phyloP scores from a whole-genome alignment of 2,113 vertebrate species.

The Nanorana parkeri region DNA sequence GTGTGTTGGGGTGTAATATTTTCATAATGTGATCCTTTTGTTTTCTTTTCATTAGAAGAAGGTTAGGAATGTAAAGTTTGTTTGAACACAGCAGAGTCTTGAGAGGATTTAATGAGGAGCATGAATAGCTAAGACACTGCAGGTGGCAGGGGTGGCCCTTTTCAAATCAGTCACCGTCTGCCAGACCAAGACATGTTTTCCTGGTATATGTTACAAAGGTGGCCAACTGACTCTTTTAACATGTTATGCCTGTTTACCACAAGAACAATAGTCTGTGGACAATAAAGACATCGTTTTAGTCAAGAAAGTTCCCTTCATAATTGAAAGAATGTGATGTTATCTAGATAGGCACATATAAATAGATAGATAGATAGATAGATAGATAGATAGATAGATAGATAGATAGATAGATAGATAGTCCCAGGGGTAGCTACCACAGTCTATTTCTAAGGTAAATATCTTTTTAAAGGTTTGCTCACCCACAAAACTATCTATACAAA shows the following conservation, averaged over 20 bases:
- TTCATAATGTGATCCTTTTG: slow-evolving; percentile 52
- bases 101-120: slow-evolving; percentile 57
- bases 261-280: slow-evolving; percentile 3
- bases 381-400: too few relatives aligned
- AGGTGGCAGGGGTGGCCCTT: slow-evolving; percentile 47
- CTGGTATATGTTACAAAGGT: slow-evolving; percentile 42
- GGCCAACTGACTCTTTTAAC: slow-evolving; percentile 18
- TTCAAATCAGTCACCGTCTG: slow-evolving; percentile 52
- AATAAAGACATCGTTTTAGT: slow-evolving; percentile 18
- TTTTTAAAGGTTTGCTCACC: too few relatives aligned
- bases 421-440: too few relatives aligned
- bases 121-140: slow-evolving; percentile 55
- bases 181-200: slow-evolving; percentile 29
- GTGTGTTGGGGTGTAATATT: slow-evolving; percentile 58
- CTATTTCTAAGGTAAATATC: too few relatives aligned
- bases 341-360: too few relatives aligned
- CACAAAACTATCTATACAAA: too few relatives aligned
- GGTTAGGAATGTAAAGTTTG: slow-evolving; percentile 57
- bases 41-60: slow-evolving; percentile 56
- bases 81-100: slow-evolving; percentile 53
- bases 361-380: too few relatives aligned
- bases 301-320: too few relatives aligned
- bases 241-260: slow-evolving; percentile 1
- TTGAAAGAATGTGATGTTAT: too few relatives aligned
- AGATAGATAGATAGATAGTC: too few relatives aligned